phyloP scores from a whole-genome alignment of 2,113 vertebrate genomes.

The Axis porcinus region DNA sequence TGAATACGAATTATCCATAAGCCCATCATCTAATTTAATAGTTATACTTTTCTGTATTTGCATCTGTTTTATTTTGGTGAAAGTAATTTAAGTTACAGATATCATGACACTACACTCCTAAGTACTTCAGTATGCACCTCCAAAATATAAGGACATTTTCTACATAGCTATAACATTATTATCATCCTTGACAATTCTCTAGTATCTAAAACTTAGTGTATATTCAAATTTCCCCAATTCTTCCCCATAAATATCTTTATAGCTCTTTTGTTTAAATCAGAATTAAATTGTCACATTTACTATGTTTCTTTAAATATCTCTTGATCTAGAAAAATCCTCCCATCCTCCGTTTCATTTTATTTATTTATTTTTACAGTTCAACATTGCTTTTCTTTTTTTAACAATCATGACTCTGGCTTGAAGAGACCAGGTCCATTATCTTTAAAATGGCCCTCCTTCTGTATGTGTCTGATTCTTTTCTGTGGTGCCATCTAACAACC shows the following conservation, averaged over 20 bases:
- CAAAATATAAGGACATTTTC: background rate
- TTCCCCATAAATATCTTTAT: background rate
- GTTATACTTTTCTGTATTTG: background rate
- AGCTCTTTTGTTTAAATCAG: background rate
- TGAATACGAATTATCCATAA: background rate
- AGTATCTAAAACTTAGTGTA: background rate
- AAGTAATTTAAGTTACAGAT: background rate
- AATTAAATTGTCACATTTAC: background rate
- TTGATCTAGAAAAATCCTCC: constrained; percentile 10
- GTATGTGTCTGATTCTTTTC: background rate
- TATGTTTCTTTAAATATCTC: background rate
- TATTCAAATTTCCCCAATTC: background rate
- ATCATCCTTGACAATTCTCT: background rate
- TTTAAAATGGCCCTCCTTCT: background rate
- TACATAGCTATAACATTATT: background rate
- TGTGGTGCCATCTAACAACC: background rate
- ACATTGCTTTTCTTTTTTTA: background rate
- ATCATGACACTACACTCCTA: background rate
- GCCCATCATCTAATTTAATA: background rate
- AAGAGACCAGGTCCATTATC: background rate
- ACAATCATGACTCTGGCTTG: background rate
- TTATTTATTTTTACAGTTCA: background rate
- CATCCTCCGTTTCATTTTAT: background rate
- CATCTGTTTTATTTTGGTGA: background rate
- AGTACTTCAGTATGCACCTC: background rate